Base-by-base conservation (phyloP, 2,113 vertebrate genomes). In the Zapornia atra region DNA sequence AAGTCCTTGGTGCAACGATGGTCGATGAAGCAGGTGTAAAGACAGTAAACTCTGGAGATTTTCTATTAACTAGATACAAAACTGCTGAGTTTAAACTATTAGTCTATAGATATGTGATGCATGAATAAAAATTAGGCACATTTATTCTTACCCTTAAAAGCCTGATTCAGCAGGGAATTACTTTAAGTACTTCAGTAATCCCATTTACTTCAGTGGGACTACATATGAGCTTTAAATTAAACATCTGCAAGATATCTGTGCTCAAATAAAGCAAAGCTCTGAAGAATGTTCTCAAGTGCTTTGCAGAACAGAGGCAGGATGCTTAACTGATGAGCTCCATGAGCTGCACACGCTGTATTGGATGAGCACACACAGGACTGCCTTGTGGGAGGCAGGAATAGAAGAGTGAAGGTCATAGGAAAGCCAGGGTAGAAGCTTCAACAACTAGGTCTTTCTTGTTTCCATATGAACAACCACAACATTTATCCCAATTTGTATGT, bases 151-250 rank as follows among this genome's bases (percentile, higher is more conserved):
- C 73, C 34, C 66, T 85, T 87, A 95, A 96, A 95, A 88, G 86
- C 92, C 81, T 85, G 91, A 93, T 96, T 94, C 88, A 95, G 92
- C 80, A 46, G 96, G 92, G 96, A 96, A 96, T 97, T 96, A 96
- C 83, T 94, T 94, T 92, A 96, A 96, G 92, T 78, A 94, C 57
- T 95, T 96, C 14, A 78, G 88, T 96, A 97, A 96, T 97, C 96
- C 90, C 92, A 92, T 95, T 96, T 96, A 94, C 84, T 96, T 96
- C 66, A 91, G 66, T 93, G 94, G 71, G 87, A 88, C 95, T 95
- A 93, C 88, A 88, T 72, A 96, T 50, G 94, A 92, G 90, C 92
- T 94, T 95, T 95, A 93, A 94, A 94, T 92, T 91, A 97, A 96
- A 94, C 92, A 96, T 94, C 88, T 96, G 96, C 90, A 94, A 96